phyloP scores from a whole-genome alignment of 2,113 vertebrate genomes.

The Phaetusa simplex region DNA sequence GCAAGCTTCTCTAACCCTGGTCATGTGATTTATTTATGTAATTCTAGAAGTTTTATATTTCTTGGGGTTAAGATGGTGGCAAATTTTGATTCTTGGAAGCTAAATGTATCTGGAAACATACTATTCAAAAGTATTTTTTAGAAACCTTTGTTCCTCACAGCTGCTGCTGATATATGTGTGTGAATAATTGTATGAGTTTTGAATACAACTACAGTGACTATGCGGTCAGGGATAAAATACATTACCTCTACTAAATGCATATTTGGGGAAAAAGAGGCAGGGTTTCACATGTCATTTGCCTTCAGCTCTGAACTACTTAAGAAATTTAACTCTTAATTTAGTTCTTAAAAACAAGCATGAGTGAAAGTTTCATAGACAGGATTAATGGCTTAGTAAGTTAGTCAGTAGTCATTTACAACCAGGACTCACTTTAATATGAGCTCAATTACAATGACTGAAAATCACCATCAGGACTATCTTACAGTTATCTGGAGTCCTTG shows the following conservation, averaged over 20 bases:
- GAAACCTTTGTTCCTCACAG: not conserved
- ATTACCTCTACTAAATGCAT: not conserved
- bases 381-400: conserved; percentile 55
- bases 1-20: not conserved
- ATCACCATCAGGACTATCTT: not conserved
- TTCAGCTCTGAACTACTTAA: conserved; percentile 28
- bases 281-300: not conserved
- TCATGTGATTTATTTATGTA: not conserved
- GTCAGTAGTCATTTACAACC: conserved; percentile 1
- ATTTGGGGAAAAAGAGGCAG: not conserved
- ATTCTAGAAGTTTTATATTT: not conserved
- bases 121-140: not conserved
- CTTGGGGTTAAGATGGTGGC: not conserved
- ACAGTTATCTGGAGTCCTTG: not conserved
- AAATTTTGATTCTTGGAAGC: not conserved
- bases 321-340: conserved; percentile 39
- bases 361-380: conserved; percentile 32
- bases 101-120: not conserved
- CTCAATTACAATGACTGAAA: conserved; percentile 8
- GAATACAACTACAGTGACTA: not conserved
- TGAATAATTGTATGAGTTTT: not conserved
- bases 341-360: conserved; percentile 29
- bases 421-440: conserved; percentile 1
- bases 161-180: not conserved
- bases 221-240: not conserved